A percentile compares a stretch with the other conserved stretches of the same genome.
Evolutionary conservation across 2,888 invertebrate genomes (phyloP).

Genomic region (Eurytoma californica): DNA sequence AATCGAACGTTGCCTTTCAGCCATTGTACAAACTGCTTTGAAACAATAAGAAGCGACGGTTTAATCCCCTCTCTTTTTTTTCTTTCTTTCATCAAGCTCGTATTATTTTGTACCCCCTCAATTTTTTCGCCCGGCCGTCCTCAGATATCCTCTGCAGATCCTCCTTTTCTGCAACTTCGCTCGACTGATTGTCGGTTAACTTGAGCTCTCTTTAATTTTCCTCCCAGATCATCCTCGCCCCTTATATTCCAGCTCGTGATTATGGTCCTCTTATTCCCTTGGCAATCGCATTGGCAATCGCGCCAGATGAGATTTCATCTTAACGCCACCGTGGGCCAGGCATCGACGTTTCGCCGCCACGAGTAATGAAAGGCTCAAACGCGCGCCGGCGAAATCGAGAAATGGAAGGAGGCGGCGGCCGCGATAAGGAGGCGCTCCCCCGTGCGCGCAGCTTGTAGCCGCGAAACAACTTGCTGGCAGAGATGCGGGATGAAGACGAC

Average conservation of each 20-base stretch:
- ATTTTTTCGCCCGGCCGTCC: too few species aligned
- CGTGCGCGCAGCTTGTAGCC: not conserved
- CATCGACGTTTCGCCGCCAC: not conserved
- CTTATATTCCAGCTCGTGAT: slow-evolving; percentile 1
- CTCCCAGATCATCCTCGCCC: not conserved
- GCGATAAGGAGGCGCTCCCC: not conserved
- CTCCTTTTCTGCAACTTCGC: not conserved
- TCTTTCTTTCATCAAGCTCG: too few species aligned
- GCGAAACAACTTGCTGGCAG: too few species aligned
- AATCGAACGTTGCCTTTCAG: too few species aligned
- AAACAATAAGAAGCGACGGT: too few species aligned
- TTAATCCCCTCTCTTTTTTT: too few species aligned
- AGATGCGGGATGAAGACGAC: too few species aligned
- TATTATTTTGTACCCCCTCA: too few species aligned
- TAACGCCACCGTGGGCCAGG: slow-evolving; percentile 17
- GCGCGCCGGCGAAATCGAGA: slow-evolving; percentile 19
- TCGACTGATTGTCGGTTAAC: slow-evolving; percentile 10
- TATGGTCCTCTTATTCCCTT: slow-evolving; percentile 7
- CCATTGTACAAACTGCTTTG: too few species aligned
- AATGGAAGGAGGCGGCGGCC: slow-evolving; percentile 7
- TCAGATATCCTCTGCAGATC: not conserved
- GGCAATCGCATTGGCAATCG: not conserved
- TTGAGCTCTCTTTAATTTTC: slow-evolving; percentile 28
- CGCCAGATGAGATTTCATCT: slow-evolving; percentile 24
- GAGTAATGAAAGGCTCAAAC: slow-evolving; percentile 24